Evolutionary conservation across 2,888 invertebrate species (phyloP).

Genomic region (Dinocampus coccinellae): DNA sequence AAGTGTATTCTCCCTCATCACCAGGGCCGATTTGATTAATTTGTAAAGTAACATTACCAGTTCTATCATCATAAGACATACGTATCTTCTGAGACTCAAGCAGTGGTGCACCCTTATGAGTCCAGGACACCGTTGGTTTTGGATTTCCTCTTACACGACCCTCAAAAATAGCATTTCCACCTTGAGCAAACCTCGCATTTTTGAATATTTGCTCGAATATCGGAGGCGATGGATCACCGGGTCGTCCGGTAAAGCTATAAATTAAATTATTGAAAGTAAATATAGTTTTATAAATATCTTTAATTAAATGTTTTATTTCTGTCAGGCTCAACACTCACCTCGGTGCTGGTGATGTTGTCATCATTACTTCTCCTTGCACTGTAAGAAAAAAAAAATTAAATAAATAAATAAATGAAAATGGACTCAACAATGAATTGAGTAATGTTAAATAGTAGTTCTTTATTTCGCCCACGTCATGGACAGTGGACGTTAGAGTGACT

Average conservation of each 20-base stretch:
- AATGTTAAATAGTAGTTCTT: constrained; percentile 1
- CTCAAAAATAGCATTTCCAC: constrained; percentile 93
- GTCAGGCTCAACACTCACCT: constrained; percentile 56
- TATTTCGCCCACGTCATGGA: constrained; percentile 47
- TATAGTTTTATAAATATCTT: background rate
- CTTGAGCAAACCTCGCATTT: constrained; percentile 95
- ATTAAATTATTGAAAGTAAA: background rate
- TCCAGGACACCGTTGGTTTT: constrained; percentile 92
- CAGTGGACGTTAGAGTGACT: constrained; percentile 28
- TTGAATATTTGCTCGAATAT: constrained; percentile 96
- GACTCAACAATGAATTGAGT: constrained; percentile 21
- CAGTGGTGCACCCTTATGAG: constrained; percentile 87
- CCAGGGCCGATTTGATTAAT: constrained; percentile 96
- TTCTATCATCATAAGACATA: constrained; percentile 91
- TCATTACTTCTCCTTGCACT: constrained; percentile 78
- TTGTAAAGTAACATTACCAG: constrained; percentile 90
- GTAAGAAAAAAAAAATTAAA: constrained; percentile 68
- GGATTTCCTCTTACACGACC: constrained; percentile 92
- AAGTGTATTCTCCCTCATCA: constrained; percentile 96
- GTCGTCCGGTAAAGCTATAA: constrained; percentile 69
- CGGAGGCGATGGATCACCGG: constrained; percentile 89
- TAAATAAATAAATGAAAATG: background rate
- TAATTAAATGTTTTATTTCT: background rate
- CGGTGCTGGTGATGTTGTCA: constrained; percentile 70
- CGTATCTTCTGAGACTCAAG: constrained; percentile 88